Evolutionary conservation across 2,797 vertebrate species (phyloP).

Genomic region (Hydrophis major): DNA sequence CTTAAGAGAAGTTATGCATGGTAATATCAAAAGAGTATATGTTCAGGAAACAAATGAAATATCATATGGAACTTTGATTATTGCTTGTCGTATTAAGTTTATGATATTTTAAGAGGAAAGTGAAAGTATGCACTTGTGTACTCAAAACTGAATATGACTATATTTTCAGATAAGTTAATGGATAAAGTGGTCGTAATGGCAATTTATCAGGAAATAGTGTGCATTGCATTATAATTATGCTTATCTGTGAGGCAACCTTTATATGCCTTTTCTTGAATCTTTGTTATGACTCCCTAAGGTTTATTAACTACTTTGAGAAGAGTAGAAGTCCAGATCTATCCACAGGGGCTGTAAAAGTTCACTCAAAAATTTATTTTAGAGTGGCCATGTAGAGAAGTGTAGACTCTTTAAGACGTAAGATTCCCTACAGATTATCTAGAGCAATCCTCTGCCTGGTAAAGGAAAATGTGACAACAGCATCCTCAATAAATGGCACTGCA

Average conservation of each 20-base stretch:
- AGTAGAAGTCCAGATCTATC: background rate
- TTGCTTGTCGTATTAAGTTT: background rate
- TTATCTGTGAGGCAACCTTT: background rate
- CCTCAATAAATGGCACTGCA: background rate
- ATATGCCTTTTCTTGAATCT: background rate
- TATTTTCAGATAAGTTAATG: background rate
- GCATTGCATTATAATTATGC: background rate
- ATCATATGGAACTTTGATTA: background rate
- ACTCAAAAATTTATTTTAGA: background rate
- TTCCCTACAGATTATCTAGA: background rate
- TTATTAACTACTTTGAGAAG: slow-evolving; percentile 37
- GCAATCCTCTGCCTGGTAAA: background rate
- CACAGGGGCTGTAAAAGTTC: background rate
- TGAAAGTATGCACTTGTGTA: background rate
- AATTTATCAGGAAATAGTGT: background rate
- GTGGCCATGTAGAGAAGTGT: background rate
- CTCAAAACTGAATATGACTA: background rate
- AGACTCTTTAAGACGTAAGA: background rate
- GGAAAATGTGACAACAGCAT: background rate
- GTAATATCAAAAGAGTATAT: background rate
- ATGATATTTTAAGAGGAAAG: background rate
- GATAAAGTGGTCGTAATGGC: background rate
- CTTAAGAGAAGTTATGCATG: background rate
- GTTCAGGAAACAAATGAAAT: background rate
- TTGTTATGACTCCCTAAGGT: slow-evolving; percentile 34